A percentile compares a stretch with the other conserved stretches of the same genome.
Conservation (phyloP, 2,113 vertebrate genomes). For the Hyperoodon ampullatus region DNA sequence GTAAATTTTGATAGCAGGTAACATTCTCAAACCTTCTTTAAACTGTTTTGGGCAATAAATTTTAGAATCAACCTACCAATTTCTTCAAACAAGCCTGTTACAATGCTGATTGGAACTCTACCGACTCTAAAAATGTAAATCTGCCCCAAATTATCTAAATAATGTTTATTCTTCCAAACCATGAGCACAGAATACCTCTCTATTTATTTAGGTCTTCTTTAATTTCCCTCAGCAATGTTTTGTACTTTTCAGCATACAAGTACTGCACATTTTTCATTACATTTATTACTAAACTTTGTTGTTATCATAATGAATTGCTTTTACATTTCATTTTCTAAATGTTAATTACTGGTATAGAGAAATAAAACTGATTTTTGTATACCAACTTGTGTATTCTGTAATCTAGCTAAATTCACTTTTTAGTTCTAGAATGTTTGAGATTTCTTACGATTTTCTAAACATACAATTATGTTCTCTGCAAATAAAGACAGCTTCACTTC, state of each 20-base stretch:
- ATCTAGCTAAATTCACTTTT: background rate
- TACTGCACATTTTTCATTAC: background rate
- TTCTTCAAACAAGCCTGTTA: background rate
- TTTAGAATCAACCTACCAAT: background rate
- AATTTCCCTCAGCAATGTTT: background rate
- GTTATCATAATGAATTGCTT: background rate
- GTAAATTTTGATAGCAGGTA: background rate
- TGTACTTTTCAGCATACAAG: background rate
- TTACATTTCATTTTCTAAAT: background rate
- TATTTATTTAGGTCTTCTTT: slow-evolving; percentile 24
- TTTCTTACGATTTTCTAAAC: background rate
- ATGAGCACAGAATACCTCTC: background rate
- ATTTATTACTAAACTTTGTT: background rate
- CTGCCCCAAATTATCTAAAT: background rate
- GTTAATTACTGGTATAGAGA: background rate
- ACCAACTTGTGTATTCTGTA: background rate
- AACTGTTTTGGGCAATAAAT: background rate
- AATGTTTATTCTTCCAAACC: background rate
- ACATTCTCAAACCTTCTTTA: background rate
- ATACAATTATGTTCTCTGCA: background rate
- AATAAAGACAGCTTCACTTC: background rate
- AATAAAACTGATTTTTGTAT: background rate
- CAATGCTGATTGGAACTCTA: background rate
- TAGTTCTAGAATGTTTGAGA: background rate
- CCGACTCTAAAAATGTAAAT: background rate